These are phyloP conservation scores for Ornithoptera alexandrae DNA, from an alignment of 2,888 invertebrate species.

Conservation along the genomic window DNA sequence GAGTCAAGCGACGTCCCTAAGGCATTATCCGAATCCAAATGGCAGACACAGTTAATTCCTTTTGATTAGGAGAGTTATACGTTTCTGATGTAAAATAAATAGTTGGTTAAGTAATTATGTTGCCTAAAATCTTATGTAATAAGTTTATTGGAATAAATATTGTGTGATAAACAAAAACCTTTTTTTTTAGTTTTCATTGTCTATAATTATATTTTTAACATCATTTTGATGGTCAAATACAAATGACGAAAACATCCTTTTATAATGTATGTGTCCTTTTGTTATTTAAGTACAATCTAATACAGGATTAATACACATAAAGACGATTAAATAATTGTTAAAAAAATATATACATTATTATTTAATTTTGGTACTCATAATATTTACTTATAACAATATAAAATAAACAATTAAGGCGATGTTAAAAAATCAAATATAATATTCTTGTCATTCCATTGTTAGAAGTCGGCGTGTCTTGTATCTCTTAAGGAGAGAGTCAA, in stretches of 20 bases:
- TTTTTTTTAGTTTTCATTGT: neutral
- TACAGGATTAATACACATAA: no score
- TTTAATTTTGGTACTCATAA: no score
- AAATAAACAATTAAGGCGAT: no score
- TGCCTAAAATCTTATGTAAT: conserved; percentile 28
- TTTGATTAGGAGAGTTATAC: conserved; percentile 14
- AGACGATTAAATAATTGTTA: no score
- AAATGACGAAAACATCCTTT: neutral
- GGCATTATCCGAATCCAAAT: conserved; percentile 65
- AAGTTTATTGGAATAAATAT: conserved; percentile 24
- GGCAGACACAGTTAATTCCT: conserved; percentile 64
- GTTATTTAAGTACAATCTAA: no score
- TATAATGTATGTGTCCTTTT: no score
- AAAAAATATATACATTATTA: neutral
- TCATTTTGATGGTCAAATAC: neutral
- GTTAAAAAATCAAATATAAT: neutral
- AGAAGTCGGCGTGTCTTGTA: no score
- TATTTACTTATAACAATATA: neutral
- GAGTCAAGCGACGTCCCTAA: conserved; percentile 59
- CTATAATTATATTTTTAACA: neutral
- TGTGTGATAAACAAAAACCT: conserved; percentile 23
- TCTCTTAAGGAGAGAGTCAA: no score
- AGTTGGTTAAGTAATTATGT: conserved; percentile 19
- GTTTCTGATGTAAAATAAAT: conserved; percentile 28
- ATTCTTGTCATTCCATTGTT: neutral